These are phyloP conservation scores for Oreochromis grahami DNA, from an alignment of 2,797 vertebrate species.

Conservation along the genomic window DNA sequence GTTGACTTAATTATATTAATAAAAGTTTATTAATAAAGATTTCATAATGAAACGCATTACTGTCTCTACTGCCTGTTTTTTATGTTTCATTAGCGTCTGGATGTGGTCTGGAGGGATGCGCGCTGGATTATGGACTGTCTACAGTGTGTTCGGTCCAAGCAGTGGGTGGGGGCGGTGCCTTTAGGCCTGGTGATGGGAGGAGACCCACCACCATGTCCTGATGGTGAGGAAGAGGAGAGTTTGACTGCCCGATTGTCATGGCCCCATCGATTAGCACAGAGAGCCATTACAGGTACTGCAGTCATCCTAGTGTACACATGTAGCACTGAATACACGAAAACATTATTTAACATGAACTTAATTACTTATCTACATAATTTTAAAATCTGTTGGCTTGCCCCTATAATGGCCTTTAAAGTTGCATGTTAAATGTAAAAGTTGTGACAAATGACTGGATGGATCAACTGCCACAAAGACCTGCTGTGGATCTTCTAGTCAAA, in stretches of 20 bases:
- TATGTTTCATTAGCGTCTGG: slow-evolving; percentile 57
- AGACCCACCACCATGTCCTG: slow-evolving; percentile 57
- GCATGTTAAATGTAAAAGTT: neutral
- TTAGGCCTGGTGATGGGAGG: slow-evolving; percentile 76
- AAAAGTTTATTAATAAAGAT: neutral
- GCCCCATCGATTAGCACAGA: slow-evolving; percentile 44
- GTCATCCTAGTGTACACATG: neutral
- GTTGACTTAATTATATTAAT: neutral
- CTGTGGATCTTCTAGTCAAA: neutral
- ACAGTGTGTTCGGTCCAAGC: slow-evolving; percentile 75
- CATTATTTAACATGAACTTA: neutral
- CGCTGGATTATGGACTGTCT: slow-evolving; percentile 81
- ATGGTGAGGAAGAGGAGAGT: slow-evolving; percentile 53
- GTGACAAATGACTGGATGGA: neutral
- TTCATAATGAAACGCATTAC: neutral
- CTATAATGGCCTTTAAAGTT: neutral
- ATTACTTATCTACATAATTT: neutral
- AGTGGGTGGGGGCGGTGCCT: slow-evolving; percentile 72
- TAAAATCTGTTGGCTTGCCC: neutral
- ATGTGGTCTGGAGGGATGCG: slow-evolving; percentile 70
- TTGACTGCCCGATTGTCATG: slow-evolving; percentile 49
- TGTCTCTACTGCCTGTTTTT: neutral
- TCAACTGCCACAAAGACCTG: neutral
- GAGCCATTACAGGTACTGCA: slow-evolving; percentile 41
- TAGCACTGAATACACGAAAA: neutral